Evolutionary conservation across 2,797 vertebrate species (phyloP).

Genomic region (Monodelphis domestica): DNA sequence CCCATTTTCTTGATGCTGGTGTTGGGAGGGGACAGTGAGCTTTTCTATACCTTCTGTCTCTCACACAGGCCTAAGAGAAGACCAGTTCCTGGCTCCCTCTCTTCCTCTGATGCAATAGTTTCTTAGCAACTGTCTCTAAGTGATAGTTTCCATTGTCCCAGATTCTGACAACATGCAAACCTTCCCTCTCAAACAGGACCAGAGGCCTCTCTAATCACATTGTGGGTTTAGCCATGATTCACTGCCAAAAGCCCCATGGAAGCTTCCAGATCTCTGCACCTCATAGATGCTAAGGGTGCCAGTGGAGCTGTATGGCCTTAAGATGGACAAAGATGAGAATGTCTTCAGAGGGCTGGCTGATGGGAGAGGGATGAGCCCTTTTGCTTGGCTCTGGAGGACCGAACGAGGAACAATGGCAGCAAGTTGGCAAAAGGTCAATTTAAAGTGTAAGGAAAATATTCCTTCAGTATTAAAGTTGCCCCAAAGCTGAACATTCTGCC

Average conservation of each 20-base stretch:
- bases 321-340: not conserved
- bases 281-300: not conserved
- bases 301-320: too few relatives aligned
- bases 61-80: constrained; percentile 16
- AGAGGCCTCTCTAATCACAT: not conserved
- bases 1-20: not conserved
- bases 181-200: not conserved
- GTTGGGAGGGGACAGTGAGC: not conserved
- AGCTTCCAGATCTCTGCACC: not conserved
- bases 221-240: not conserved
- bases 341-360: not conserved
- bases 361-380: not conserved
- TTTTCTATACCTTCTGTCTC: not conserved
- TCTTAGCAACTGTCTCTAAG: constrained; percentile 79
- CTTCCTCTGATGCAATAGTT: constrained; percentile 71
- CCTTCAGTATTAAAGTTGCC: not conserved
- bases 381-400: not conserved
- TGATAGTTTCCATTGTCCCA: constrained; percentile 72
- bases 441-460: too few relatives aligned
- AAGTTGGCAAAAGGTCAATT: not conserved
- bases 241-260: not conserved
- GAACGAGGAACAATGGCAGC: not conserved
- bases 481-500: not conserved
- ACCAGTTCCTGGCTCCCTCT: constrained; percentile 39
- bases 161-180: constrained; percentile 71